Percentiles rank a stretch among this genome's conserved stretches.
These are phyloP conservation scores for Blera fallax DNA, from an alignment of 2,888 invertebrate genomes.

Conservation along the genomic window DNA sequence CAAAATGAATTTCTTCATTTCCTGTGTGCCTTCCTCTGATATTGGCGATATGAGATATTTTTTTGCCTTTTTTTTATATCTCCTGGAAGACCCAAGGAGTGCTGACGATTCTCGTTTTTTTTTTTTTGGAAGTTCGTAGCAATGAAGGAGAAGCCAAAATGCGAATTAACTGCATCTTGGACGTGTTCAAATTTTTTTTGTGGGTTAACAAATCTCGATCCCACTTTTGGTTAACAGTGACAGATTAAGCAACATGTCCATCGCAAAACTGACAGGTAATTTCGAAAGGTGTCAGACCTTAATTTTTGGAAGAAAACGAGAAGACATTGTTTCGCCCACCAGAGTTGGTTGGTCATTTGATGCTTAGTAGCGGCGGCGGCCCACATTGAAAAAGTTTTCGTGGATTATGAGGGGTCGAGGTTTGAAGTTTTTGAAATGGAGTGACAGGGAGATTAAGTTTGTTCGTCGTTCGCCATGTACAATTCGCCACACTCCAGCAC, in stretches of 20 bases:
- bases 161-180: neutral
- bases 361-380: neutral
- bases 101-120: neutral
- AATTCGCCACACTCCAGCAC: neutral
- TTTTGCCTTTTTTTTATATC: neutral
- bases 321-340: conserved; percentile 2
- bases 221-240: conserved; percentile 5
- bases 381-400: neutral
- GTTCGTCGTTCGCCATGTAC: neutral
- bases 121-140: neutral
- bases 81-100: neutral
- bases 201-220: neutral
- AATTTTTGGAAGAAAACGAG: neutral
- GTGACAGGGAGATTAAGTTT: conserved; percentile 7
- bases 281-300: conserved; percentile 30
- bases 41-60: conserved; percentile 8
- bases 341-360: neutral
- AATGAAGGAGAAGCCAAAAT: neutral
- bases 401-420: neutral
- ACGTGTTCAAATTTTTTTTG: neutral
- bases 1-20: conserved; percentile 39
- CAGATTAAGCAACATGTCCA: conserved; percentile 40
- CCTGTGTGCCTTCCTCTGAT: neutral
- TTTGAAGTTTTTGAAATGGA: neutral
- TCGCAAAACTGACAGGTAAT: conserved; percentile 19